Percentiles rank a stretch among this genome's conserved stretches.
These are phyloP conservation scores for Phoeniculus purpureus DNA, from an alignment of 2,797 vertebrate species.

Conservation along the genomic window DNA sequence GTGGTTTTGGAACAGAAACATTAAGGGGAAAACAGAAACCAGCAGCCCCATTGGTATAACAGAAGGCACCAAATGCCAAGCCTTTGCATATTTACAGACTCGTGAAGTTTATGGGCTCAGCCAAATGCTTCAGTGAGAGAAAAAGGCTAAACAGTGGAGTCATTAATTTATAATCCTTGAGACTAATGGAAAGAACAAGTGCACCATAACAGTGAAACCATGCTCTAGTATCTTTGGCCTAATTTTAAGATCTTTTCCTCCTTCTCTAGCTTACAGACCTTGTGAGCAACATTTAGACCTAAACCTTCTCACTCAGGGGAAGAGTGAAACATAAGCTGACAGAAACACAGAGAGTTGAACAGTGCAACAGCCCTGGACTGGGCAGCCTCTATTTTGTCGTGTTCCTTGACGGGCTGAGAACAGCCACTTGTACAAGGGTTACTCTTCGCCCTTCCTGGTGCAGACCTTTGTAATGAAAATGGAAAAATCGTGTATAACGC, in stretches of 20 bases:
- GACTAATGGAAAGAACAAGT: neutral
- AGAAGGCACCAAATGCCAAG: constrained; percentile 13
- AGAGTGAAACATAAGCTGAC: neutral
- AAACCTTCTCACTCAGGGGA: neutral
- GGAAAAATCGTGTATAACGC: constrained; percentile 13
- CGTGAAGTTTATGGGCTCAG: neutral
- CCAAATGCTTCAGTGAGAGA: neutral
- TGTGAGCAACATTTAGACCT: neutral
- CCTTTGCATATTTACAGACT: constrained; percentile 16
- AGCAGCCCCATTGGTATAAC: neutral
- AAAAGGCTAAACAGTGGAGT: neutral
- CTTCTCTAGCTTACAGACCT: neutral
- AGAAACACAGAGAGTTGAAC: neutral
- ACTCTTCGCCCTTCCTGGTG: neutral
- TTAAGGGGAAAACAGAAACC: constrained; percentile 7
- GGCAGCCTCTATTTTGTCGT: neutral
- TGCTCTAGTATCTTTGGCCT: neutral
- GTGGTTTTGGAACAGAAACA: constrained; percentile 37
- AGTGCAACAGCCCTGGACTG: neutral
- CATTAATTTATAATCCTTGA: neutral
- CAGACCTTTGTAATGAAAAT: neutral
- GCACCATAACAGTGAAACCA: neutral
- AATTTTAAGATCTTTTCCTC: neutral
- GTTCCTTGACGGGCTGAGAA: neutral
- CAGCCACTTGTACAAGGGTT: neutral